phyloP scores from a whole-genome alignment of 2,113 vertebrate species.

The Salvator merianae region DNA sequence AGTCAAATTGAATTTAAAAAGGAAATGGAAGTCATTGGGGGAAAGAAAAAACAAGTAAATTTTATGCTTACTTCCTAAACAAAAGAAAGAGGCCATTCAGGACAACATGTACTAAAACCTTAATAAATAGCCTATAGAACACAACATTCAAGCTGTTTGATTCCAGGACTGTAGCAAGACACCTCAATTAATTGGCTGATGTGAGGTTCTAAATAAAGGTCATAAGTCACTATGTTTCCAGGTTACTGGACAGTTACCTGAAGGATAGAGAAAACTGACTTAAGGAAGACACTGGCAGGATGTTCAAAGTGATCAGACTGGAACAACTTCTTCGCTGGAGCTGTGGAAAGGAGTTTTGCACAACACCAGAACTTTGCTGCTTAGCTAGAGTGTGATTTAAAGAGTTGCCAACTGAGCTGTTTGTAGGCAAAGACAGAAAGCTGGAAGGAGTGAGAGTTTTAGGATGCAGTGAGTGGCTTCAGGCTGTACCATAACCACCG shows the following conservation, averaged over 20 bases:
- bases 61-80: no score
- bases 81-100: slow-evolving; percentile 17
- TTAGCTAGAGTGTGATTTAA: no score
- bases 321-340: no score
- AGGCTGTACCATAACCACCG: no score
- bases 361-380: no score
- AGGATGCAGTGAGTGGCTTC: no score
- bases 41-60: no score
- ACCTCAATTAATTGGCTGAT: slow-evolving; percentile 53
- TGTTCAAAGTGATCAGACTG: background rate
- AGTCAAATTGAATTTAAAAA: background rate
- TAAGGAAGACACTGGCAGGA: slow-evolving; percentile 7
- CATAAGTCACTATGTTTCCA: slow-evolving; percentile 26
- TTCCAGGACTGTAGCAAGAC: slow-evolving; percentile 51
- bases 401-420: no score
- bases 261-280: slow-evolving; percentile 45
- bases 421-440: no score
- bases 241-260: slow-evolving; percentile 41
- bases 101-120: slow-evolving; percentile 38
- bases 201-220: slow-evolving; percentile 55
- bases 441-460: no score
- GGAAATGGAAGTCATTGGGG: no score
- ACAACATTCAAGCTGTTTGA: slow-evolving; percentile 32
- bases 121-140: slow-evolving; percentile 38
- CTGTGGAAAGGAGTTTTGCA: no score